A percentile compares a stretch with the other conserved stretches of the same genome.
phyloP scores from a whole-genome alignment of 2,888 invertebrate genomes.

The Mythimna impura region DNA sequence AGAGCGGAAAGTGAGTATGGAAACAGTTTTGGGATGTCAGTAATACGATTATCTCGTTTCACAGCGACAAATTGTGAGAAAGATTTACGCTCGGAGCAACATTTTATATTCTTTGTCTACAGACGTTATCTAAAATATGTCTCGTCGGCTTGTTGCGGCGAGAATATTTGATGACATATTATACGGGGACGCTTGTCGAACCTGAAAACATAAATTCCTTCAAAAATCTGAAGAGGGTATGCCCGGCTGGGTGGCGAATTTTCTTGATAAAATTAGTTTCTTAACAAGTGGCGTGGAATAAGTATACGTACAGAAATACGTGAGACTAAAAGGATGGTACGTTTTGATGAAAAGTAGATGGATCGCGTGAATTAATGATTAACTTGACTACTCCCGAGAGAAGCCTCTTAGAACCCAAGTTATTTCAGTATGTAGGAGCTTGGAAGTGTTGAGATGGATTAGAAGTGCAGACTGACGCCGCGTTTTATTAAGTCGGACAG shows the following conservation, averaged over 20 bases:
- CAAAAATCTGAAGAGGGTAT: slow-evolving; percentile 35
- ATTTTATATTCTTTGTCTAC: slow-evolving; percentile 60
- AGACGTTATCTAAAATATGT: slow-evolving; percentile 58
- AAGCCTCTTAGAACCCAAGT: slow-evolving; percentile 27
- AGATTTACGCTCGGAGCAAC: slow-evolving; percentile 47
- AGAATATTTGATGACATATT: slow-evolving; percentile 55
- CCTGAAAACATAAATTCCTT: slow-evolving; percentile 36
- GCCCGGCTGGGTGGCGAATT: slow-evolving; percentile 12
- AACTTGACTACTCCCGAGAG: slow-evolving; percentile 41
- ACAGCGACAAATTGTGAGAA: slow-evolving; percentile 54
- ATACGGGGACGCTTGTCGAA: slow-evolving; percentile 42
- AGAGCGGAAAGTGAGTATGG: slow-evolving; percentile 17
- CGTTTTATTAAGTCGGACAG: not conserved
- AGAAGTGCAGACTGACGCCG: slow-evolving; percentile 12
- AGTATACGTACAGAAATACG: slow-evolving; percentile 42
- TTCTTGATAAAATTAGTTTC: slow-evolving; percentile 46
- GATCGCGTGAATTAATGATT: slow-evolving; percentile 62
- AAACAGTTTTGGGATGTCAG: slow-evolving; percentile 47
- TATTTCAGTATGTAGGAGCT: slow-evolving; percentile 40
- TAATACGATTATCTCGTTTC: slow-evolving; percentile 52
- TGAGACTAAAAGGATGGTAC: slow-evolving; percentile 49
- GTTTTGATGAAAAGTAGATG: slow-evolving; percentile 57
- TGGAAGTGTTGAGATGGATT: slow-evolving; percentile 30
- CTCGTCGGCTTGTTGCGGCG: slow-evolving; percentile 50
- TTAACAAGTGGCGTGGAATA: slow-evolving; percentile 34